Base-by-base conservation (phyloP, 1,140 invertebrate species). In the Aphelinus certus region DNA sequence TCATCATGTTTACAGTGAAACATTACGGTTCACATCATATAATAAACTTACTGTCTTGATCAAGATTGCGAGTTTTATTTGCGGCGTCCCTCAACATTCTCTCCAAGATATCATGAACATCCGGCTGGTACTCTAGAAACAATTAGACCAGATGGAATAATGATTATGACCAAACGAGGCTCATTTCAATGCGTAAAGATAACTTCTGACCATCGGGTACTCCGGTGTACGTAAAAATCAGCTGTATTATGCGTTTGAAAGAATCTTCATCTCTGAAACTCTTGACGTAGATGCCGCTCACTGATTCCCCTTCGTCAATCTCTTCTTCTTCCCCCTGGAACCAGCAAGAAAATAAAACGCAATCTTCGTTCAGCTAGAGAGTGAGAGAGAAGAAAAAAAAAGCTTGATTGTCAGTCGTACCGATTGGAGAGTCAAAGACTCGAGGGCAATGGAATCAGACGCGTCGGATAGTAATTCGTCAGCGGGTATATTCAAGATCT, bases 401-500 rank as follows among this genome's bases (percentile, higher is more conserved):
- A n/a, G 6, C 48, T 64, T 64, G 10, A 7, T n/a, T 49, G 10
- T 47, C n/a, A 65, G n/a, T 58, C 46, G 9, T 3, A 48, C 51
- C 3, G 46, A 63, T 57, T 48, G 53, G 43, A 49, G 49, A 2
- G 53, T 69, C 3, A 26, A 26, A 26, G 26, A 26, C 26, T 26
- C 26, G 26, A 26, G 26, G 26, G 26, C 26, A 26, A 26, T 26
- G 26, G 26, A 26, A 26, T 26, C 26, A 26, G 26, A 26, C 26
- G 26, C 26, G n/a, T 71, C 58, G 9, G 53, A 72, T 60, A 43
- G 48, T 26, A 53, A 45, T 47, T 79, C 57, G 5, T 46, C 7
- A 5, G 66, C 7, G 45, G 75, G 47, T 51, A 80, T 57, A n/a
- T 78, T 65, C 7, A 78, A 71, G 55, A 82, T 79, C 64, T 79